Conservation (phyloP, 2,113 vertebrate species). For the Prochilodus magdalenae region DNA sequence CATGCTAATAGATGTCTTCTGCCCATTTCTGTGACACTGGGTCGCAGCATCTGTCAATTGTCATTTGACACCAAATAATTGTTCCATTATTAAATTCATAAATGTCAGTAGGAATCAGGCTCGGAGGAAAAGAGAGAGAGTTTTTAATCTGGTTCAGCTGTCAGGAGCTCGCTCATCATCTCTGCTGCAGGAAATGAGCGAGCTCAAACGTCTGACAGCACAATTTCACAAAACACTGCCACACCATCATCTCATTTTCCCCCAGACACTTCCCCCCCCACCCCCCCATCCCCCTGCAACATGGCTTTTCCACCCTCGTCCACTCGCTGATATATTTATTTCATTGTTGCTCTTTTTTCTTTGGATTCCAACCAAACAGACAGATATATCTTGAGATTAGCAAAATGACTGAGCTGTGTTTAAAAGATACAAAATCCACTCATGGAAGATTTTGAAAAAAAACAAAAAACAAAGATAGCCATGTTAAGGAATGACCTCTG, state of each 20-base stretch:
- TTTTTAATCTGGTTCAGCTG: slow-evolving; percentile 70
- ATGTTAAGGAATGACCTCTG: too few relatives aligned
- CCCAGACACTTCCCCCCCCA: slow-evolving; percentile 52
- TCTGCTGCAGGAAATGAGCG: slow-evolving; percentile 78
- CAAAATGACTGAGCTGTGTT: too few relatives aligned
- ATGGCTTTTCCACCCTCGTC: not conserved
- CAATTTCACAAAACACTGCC: slow-evolving; percentile 77
- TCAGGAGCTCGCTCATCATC: slow-evolving; percentile 72
- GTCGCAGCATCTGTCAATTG: slow-evolving; percentile 64
- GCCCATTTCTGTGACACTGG: not conserved
- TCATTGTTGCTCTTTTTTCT: slow-evolving; percentile 64
- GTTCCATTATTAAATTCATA: slow-evolving; percentile 70
- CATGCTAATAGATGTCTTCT: slow-evolving; percentile 4
- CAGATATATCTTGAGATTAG: too few relatives aligned
- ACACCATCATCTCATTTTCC: slow-evolving; percentile 75
- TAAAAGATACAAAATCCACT: too few relatives aligned
- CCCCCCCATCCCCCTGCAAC: too few relatives aligned
- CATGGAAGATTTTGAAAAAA: too few relatives aligned
- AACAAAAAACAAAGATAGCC: too few relatives aligned
- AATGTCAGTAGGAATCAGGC: slow-evolving; percentile 59
- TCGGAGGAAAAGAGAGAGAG: slow-evolving; percentile 48
- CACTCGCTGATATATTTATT: slow-evolving; percentile 64
- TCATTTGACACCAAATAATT: slow-evolving; percentile 68
- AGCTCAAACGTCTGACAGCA: slow-evolving; percentile 77
- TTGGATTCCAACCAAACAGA: slow-evolving; percentile 64